phyloP scores from a whole-genome alignment of 2,888 invertebrate genomes.

The Drosophila falleni region DNA sequence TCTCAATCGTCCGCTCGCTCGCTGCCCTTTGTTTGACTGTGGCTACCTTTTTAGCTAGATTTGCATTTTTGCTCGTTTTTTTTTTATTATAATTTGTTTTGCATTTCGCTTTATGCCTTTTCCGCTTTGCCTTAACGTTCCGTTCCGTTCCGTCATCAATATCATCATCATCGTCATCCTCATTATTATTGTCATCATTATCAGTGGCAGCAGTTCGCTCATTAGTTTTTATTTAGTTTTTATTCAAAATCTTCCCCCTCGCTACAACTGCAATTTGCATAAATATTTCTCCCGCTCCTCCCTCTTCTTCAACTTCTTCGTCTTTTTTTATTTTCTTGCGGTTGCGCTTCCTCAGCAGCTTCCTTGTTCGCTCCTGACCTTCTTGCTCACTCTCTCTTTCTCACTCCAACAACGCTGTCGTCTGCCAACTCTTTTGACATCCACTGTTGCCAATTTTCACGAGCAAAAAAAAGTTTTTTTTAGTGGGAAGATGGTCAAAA shows the following conservation, averaged over 20 bases:
- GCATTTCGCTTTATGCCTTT: constrained; percentile 52
- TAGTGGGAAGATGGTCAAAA: not conserved
- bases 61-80: constrained; percentile 50
- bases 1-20: not conserved
- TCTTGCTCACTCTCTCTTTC: constrained; percentile 12
- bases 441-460: not conserved
- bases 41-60: constrained; percentile 50
- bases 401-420: not conserved
- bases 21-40: constrained; percentile 37
- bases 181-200: constrained; percentile 7
- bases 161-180: constrained; percentile 16
- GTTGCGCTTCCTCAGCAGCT: constrained; percentile 37
- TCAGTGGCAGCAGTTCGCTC: constrained; percentile 31
- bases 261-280: constrained; percentile 45
- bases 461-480: not conserved
- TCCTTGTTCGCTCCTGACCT: constrained; percentile 45
- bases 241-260: constrained; percentile 36
- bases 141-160: constrained; percentile 26
- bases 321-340: constrained; percentile 22
- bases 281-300: constrained; percentile 22
- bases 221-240: constrained; percentile 59
- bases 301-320: not conserved
- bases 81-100: constrained; percentile 46
- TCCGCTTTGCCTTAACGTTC: constrained; percentile 38
- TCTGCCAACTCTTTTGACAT: constrained; percentile 28